phyloP scores from a whole-genome alignment of 2,888 invertebrate genomes.

The Taenaris catops region DNA sequence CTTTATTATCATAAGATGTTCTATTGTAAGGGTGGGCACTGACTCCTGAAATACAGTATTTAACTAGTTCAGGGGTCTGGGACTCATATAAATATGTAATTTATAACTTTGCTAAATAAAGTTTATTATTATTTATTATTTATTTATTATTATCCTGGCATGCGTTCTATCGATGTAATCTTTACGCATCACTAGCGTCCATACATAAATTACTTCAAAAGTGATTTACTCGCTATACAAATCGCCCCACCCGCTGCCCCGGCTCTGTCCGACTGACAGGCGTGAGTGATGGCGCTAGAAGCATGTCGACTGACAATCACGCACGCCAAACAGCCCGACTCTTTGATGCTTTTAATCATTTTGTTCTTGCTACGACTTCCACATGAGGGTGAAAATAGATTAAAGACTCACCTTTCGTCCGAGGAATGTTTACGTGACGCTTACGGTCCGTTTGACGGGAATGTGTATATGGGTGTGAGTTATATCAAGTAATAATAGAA shows the following conservation, averaged over 20 bases:
- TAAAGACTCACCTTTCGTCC: slow-evolving; percentile 15
- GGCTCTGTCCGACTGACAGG: slow-evolving; percentile 57
- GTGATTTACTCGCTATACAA: slow-evolving; percentile 73
- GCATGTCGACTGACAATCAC: slow-evolving; percentile 55
- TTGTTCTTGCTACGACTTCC: slow-evolving; percentile 29
- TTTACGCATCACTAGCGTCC: slow-evolving; percentile 45
- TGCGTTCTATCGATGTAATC: slow-evolving; percentile 10
- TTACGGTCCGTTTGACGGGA: slow-evolving; percentile 4
- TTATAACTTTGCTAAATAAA: no score
- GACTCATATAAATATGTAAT: no score
- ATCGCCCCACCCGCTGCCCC: slow-evolving; percentile 59
- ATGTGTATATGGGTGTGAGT: no score
- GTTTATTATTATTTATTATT: no score
- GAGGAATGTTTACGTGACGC: slow-evolving; percentile 9
- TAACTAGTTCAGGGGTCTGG: no score
- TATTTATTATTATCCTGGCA: no score
- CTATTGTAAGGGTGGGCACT: no score
- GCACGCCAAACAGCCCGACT: slow-evolving; percentile 39
- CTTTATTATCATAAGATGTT: no score
- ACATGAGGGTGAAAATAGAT: slow-evolving; percentile 23
- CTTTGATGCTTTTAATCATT: slow-evolving; percentile 55
- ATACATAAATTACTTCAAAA: slow-evolving; percentile 72
- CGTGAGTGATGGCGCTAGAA: slow-evolving; percentile 54
- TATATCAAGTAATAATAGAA: no score
- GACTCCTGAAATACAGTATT: no score